These are phyloP conservation scores for Lophius piscatorius DNA, from an alignment of 2,113 vertebrate genomes.

Conservation along the genomic window DNA sequence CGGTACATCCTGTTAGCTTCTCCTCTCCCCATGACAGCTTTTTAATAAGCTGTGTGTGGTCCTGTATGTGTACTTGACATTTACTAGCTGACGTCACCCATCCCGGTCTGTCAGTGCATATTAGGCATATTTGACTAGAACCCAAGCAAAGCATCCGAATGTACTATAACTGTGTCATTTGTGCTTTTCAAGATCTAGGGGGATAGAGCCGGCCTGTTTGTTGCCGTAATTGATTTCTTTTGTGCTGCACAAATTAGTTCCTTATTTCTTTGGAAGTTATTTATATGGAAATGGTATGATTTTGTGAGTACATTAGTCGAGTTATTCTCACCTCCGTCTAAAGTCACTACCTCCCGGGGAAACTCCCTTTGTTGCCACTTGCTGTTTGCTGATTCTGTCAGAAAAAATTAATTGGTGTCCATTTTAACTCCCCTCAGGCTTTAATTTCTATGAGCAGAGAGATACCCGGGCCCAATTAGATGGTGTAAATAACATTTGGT, in stretches of 20 bases:
- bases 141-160: conserved; percentile 55
- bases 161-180: conserved; percentile 58
- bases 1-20: conserved; percentile 78
- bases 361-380: conserved; percentile 72
- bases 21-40: conserved; percentile 73
- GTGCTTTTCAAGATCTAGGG: conserved; percentile 58
- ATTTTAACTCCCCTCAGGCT: conserved; percentile 73
- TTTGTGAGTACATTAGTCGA: conserved; percentile 68
- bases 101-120: conserved; percentile 68
- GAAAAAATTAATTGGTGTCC: conserved; percentile 80
- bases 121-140: conserved; percentile 66
- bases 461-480: conserved; percentile 71
- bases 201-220: conserved; percentile 57
- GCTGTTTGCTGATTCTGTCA: conserved; percentile 76
- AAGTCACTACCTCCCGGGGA: conserved; percentile 67
- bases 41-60: conserved; percentile 80
- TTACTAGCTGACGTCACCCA: conserved; percentile 72
- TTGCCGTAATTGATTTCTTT: conserved; percentile 75
- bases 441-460: conserved; percentile 68
- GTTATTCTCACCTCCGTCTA: conserved; percentile 71
- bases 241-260: conserved; percentile 70
- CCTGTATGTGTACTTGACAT: conserved; percentile 79
- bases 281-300: conserved; percentile 77
- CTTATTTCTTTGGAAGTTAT: conserved; percentile 77
- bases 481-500: conserved; percentile 79